Conservation (phyloP, 2,888 invertebrate species). For the Chouioia cunea region DNA sequence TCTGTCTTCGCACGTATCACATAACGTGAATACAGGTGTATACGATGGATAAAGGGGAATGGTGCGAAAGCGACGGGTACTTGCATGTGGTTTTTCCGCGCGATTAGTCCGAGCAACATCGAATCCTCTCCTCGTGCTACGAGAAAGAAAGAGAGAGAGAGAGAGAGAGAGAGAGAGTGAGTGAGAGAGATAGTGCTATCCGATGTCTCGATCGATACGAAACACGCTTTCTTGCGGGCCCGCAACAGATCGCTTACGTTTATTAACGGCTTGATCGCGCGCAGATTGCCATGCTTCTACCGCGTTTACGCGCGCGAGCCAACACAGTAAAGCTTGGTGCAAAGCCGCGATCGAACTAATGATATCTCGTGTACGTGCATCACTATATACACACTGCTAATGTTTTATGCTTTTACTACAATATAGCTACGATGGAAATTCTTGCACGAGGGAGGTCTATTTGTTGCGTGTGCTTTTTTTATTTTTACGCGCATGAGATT, state of each 20-base stretch:
- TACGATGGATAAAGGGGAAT: too few relatives aligned
- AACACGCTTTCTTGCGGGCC: slow-evolving; percentile 28
- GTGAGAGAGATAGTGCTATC: slow-evolving; percentile 7
- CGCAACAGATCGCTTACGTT: slow-evolving; percentile 32
- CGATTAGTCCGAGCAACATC: slow-evolving; percentile 32
- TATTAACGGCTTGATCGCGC: slow-evolving; percentile 35
- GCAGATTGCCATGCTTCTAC: slow-evolving; percentile 16
- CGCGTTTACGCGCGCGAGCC: not conserved
- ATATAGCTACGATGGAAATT: too few relatives aligned
- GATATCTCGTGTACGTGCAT: slow-evolving; percentile 33
- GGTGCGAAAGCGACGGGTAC: not conserved
- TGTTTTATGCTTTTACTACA: too few relatives aligned
- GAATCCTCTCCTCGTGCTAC: not conserved
- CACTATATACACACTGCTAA: not conserved
- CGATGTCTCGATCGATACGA: slow-evolving; percentile 25
- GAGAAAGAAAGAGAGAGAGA: too few relatives aligned
- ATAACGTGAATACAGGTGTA: too few relatives aligned
- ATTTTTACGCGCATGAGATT: too few relatives aligned
- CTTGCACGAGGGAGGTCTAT: too few relatives aligned
- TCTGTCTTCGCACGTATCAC: too few relatives aligned
- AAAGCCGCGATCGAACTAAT: slow-evolving; percentile 42
- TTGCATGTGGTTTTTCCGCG: slow-evolving; percentile 40
- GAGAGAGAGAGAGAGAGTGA: too few relatives aligned
- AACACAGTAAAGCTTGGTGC: too few relatives aligned
- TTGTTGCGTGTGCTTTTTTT: too few relatives aligned